Base-by-base conservation (phyloP, 1,140 invertebrate genomes). In the Drosophila sturtevanti region DNA sequence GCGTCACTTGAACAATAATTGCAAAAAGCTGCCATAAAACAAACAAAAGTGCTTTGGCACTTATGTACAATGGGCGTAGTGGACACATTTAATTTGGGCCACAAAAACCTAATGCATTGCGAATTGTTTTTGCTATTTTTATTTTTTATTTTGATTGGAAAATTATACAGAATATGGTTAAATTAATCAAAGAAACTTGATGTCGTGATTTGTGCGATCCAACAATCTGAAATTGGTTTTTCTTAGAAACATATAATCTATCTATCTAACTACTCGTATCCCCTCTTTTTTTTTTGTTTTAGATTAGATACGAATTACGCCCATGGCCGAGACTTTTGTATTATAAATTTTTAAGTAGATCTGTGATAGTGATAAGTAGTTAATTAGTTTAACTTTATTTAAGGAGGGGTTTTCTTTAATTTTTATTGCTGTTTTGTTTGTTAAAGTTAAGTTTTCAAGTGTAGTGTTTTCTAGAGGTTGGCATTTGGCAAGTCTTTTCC, bases 1-100 rank as follows among this genome's bases (percentile, higher is more conserved):
- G 14, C 31, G 63, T 75, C 34, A 68, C 12, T 75, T 58, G 41
- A 68, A 24, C 34, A 68, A 68, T 68, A 75, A 75, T 62, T 51
- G 51, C 56, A 14, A 34, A 64, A 52, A 52, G 54, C 38, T 41
- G 64, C 38, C 63, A 54, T 67, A 22, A 74, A 74, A 37, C 54
- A 62, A 37, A 22, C 18, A 24, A 38, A 21, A 11, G 16, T 11
- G 21, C 16, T 21, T 14, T 44, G 16, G 1, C n/a, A n/a, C n/a
- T n/a, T n/a, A n/a, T n/a, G n/a, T n/a, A n/a, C n/a, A 44, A 44
- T 48, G 41, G 37, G 4, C 37, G 37, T 38, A n/a, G 37, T 18
- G 2, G 4, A 44, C 0, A 1, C 27, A 31, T 31, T 31, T 31
- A 2, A 1, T 24, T 31, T 31, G 5, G 27, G 27, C 6, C 3